A percentile compares a stretch with the other conserved stretches of the same genome.
These are phyloP conservation scores for Bombylius discolor DNA, from an alignment of 2,888 invertebrate genomes.

Conservation along the genomic window DNA sequence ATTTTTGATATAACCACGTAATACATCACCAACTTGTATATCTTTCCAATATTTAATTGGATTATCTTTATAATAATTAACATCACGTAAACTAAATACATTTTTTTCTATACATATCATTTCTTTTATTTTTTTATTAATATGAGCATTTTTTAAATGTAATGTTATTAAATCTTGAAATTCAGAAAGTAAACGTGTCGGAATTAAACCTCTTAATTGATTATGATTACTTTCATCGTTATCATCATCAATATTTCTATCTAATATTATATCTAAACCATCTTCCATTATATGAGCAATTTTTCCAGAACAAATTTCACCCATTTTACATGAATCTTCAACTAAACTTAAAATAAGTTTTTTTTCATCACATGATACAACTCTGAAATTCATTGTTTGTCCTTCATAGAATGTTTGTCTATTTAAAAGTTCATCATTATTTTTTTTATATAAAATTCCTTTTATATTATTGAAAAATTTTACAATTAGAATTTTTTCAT, in stretches of 20 bases:
- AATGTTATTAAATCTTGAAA: slow-evolving; percentile 27
- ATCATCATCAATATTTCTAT: slow-evolving; percentile 15
- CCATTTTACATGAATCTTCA: slow-evolving; percentile 26
- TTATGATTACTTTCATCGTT: neutral
- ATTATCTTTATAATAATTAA: slow-evolving; percentile 24
- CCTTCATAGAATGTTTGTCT: slow-evolving; percentile 24
- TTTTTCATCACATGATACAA: slow-evolving; percentile 20
- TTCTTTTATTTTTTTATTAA: slow-evolving; percentile 18
- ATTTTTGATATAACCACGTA: slow-evolving; percentile 29
- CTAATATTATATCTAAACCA: slow-evolving; percentile 32
- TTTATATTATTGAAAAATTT: slow-evolving; percentile 35
- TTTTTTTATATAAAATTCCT: slow-evolving; percentile 30
- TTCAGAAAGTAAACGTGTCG: slow-evolving; percentile 28
- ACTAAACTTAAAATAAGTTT: slow-evolving; percentile 25
- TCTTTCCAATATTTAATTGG: slow-evolving; percentile 24
- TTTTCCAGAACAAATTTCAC: slow-evolving; percentile 27
- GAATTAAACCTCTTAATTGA: slow-evolving; percentile 30
- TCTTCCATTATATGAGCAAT: slow-evolving; percentile 25
- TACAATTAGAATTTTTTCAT: slow-evolving; percentile 23
- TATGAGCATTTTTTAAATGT: slow-evolving; percentile 21
- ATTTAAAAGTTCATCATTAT: slow-evolving; percentile 14
- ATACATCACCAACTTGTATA: slow-evolving; percentile 25
- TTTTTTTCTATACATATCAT: slow-evolving; percentile 29
- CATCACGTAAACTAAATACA: slow-evolving; percentile 32
- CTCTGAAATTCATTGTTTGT: slow-evolving; percentile 29